phyloP scores from a whole-genome alignment of 2,113 vertebrate species.

The Poecilia latipinna region DNA sequence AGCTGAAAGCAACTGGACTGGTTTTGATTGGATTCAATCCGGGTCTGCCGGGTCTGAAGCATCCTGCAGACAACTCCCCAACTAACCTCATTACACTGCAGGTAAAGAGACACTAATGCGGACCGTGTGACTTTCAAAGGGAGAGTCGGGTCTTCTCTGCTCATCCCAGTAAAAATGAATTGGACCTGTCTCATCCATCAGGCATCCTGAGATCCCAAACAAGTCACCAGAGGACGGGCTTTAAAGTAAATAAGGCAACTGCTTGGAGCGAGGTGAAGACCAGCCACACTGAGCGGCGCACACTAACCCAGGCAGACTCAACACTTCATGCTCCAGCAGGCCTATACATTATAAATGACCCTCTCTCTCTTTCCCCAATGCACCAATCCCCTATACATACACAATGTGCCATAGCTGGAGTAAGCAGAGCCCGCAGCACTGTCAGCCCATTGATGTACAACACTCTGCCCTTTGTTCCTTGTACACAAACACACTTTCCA shows the following conservation, averaged over 20 bases:
- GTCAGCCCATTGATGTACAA: constrained; percentile 80
- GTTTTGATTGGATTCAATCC: neutral
- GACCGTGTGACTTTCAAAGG: constrained; percentile 47
- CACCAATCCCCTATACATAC: constrained; percentile 56
- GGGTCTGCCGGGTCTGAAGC: constrained; percentile 25
- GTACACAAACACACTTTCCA: constrained; percentile 82
- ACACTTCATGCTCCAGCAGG: constrained; percentile 69
- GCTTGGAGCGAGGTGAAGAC: constrained; percentile 54
- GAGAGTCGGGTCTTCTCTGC: constrained; percentile 42
- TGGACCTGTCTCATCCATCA: constrained; percentile 51
- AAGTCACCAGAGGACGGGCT: constrained; percentile 62
- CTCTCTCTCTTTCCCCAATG: constrained; percentile 53
- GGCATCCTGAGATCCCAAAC: constrained; percentile 50
- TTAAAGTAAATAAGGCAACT: constrained; percentile 73
- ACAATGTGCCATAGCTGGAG: constrained; percentile 63
- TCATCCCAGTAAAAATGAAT: constrained; percentile 50
- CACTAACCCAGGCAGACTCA: constrained; percentile 67
- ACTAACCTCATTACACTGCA: constrained; percentile 58
- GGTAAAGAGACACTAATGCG: constrained; percentile 64
- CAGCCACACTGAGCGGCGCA: constrained; percentile 65
- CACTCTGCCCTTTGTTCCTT: constrained; percentile 80
- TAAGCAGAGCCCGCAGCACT: constrained; percentile 76
- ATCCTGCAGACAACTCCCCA: constrained; percentile 40
- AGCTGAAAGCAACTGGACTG: neutral
- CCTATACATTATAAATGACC: constrained; percentile 82